A percentile compares a stretch with the other conserved stretches of the same genome.
These are phyloP conservation scores for Halcyon smyrnensis DNA, from an alignment of 2,797 vertebrate species.

Conservation along the genomic window DNA sequence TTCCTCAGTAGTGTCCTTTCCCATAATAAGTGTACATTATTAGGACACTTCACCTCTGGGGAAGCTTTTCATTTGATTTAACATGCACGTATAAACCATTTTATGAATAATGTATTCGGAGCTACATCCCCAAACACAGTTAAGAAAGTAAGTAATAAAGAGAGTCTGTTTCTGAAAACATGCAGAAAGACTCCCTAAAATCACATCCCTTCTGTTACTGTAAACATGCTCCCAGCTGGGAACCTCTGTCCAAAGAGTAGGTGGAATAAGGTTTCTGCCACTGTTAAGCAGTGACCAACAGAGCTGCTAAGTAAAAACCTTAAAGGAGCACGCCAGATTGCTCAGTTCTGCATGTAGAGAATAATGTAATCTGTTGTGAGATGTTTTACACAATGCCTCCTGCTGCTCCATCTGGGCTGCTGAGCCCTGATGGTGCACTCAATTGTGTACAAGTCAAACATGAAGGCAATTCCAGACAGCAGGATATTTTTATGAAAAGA, in stretches of 20 bases:
- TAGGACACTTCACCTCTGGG: constrained; percentile 14
- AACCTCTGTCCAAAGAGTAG: neutral
- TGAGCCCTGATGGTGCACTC: neutral
- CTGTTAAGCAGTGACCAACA: neutral
- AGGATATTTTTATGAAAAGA: neutral
- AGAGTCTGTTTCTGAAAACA: neutral
- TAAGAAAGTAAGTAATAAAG: constrained; percentile 33
- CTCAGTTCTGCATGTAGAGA: neutral
- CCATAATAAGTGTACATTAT: constrained; percentile 24
- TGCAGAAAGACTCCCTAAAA: constrained; percentile 12
- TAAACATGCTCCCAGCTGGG: constrained; percentile 24
- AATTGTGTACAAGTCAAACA: neutral
- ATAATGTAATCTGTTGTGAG: constrained; percentile 19
- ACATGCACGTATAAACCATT: constrained; percentile 4
- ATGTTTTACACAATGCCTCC: neutral
- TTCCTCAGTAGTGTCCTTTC: constrained; percentile 27
- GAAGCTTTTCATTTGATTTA: constrained; percentile 41
- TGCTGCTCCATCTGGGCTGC: constrained; percentile 19
- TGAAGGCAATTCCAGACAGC: neutral
- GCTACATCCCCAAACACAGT: constrained; percentile 32
- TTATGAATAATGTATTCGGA: constrained; percentile 56
- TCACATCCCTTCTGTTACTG: neutral
- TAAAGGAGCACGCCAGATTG: constrained; percentile 36
- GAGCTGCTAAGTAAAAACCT: constrained; percentile 27
- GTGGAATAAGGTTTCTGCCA: neutral